Base-by-base conservation (phyloP, 2,888 invertebrate species). In the Horisme vitalbata region DNA sequence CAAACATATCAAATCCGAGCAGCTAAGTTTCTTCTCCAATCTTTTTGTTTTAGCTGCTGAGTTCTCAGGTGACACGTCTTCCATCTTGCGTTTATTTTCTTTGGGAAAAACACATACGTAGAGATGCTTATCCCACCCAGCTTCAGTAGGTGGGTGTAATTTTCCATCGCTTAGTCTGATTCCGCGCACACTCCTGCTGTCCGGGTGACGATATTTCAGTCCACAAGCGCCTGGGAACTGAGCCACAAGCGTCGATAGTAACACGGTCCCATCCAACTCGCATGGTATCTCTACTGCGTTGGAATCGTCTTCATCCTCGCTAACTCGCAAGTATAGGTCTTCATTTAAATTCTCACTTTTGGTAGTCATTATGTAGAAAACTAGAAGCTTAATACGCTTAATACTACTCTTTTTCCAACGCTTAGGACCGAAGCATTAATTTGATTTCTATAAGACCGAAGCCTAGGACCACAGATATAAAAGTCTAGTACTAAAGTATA, bases 191-290 rank as follows among this genome's bases (percentile, higher is more conserved):
- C 95, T 93, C 68, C 96, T 95, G 20, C 95, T 95, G 57, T 98
- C 98, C 20, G 96, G 95, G 82, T 97, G 97, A 52, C 98, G 93
- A 88, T 97, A 99, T 91, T 99, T 99, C 43, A 99, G 91, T 18
- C 99, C 99, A 79, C 97, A 97, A 30, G 98, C 96, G 56, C 99
- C 99, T 45, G 99, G 99, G 89, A 97, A 99, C 83, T 99, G 98
- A 34, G 97, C 99, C 60, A 97, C 94, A 47, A 99, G 90, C n/a
- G 99, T 99, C 46, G 97, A 95, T 67, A 99, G 89, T 52, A 98
- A 89, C 54, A 99, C 87, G 12, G 97, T 97, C 48, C 96, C 96
- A 88, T 99, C 98, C 66, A 96, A 94, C 88, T 99, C 99, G 48
- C 95, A 94, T n/a, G 99, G 99, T 64, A 99, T 91, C 88, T 99